Percentiles rank a stretch among this genome's conserved stretches.
Conservation (phyloP, 2,113 vertebrate species). For the Ammodramus savannarum region DNA sequence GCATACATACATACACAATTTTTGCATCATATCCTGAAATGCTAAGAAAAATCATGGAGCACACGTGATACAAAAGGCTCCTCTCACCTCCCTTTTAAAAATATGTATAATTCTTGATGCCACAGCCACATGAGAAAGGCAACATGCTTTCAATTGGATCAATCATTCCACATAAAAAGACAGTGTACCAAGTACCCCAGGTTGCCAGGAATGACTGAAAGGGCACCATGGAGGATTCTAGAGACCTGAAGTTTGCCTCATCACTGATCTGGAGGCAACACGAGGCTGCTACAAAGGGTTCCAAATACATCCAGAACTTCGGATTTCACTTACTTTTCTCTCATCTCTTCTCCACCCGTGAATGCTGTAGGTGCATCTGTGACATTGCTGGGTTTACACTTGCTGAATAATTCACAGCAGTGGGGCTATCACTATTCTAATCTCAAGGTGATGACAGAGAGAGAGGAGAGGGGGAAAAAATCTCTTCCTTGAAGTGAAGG, state of each 20-base stretch:
- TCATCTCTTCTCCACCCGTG: not conserved
- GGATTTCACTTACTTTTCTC: not conserved
- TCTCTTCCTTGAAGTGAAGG: not conserved
- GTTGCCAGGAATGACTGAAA: not conserved
- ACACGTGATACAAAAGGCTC: not conserved
- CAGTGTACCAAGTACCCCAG: not conserved
- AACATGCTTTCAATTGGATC: not conserved
- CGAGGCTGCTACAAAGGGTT: fast-evolving
- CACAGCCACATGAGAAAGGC: not conserved
- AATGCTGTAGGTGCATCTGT: not conserved
- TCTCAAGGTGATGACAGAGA: not conserved
- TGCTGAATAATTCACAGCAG: not conserved
- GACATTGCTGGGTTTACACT: not conserved
- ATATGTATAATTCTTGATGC: not conserved
- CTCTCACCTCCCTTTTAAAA: not conserved
- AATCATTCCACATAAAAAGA: not conserved
- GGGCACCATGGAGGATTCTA: not conserved
- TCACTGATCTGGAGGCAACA: not conserved
- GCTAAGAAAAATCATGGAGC: not conserved
- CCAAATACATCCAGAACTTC: not conserved
- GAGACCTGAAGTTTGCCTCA: not conserved
- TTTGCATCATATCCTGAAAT: not conserved
- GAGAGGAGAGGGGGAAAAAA: not conserved
- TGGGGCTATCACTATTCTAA: not conserved
- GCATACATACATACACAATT: not conserved